Base-by-base conservation (phyloP, 2,113 vertebrate species). In the Sturnira hondurensis region DNA sequence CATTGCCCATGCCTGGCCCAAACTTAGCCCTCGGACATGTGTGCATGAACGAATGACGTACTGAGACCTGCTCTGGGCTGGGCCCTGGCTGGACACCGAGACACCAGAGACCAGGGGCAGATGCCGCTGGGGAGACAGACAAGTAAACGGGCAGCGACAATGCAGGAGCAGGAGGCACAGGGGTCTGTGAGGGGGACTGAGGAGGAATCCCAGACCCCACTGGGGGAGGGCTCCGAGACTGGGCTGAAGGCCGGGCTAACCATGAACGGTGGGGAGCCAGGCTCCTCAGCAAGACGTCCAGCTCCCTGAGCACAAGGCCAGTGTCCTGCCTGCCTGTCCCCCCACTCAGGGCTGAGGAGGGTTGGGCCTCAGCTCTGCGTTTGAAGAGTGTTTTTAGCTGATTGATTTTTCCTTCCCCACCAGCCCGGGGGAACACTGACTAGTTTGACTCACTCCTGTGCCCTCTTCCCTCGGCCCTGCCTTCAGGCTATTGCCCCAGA, bases 151-250 rank as follows among this genome's bases (percentile, higher is more conserved):
- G 9, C 0, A 4, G 12, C 33, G 58, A 24, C 16, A 7, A 0
- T 17, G 1, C 31, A 50, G 71, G 41, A 22, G 43, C 16, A 19
- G 36, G 43, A 94, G 43, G 43, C 33, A 9, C 38, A 4, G 5
- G 5, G 3, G 28, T 3, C 4, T 4, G 0, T 13, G 28, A 6
- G 17, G 20, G n/a, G 1, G 15, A 3, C 33, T 6, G 9, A 17
- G 45, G 16, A 43, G 3, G 16, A 15, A 17, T 5, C 47, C 68
- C 0, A 2, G 82, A 33, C 52, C 50, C 43, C 13, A 1, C 0
- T 0, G 2, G 88, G 17, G 43, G 70, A 19, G 38, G 41, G 28
- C 26, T 43, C 65, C 20, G 43, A 58, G 31, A 45, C 45, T 26
- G 17, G 41, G 43, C 50, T 14, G 16, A 31, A 36, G 61, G 26